Percentiles rank a stretch among this genome's conserved stretches.
These are phyloP conservation scores for Notodonta ziczac DNA, from an alignment of 2,888 invertebrate species.

Conservation along the genomic window DNA sequence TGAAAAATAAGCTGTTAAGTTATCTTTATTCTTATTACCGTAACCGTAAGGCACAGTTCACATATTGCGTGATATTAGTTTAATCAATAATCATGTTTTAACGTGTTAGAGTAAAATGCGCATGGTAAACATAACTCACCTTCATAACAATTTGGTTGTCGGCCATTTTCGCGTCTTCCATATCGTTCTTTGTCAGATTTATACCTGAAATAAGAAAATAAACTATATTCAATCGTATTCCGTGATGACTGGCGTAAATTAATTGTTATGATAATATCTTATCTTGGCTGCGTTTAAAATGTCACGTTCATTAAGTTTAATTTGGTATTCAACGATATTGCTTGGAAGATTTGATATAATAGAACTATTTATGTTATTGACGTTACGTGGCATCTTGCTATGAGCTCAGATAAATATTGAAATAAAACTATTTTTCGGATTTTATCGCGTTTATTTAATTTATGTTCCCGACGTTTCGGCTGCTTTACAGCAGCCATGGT, in stretches of 20 bases:
- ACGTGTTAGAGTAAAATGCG: slow-evolving; percentile 10
- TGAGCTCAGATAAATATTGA: too few species aligned
- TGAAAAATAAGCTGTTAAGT: not conserved
- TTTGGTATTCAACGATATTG: not conserved
- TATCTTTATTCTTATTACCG: not conserved
- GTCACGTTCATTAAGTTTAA: not conserved
- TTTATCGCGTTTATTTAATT: too few species aligned
- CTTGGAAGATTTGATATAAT: not conserved
- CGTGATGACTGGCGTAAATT: too few species aligned
- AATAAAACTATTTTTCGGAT: too few species aligned
- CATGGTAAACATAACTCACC: slow-evolving; percentile 51
- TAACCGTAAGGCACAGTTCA: not conserved
- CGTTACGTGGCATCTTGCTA: too few species aligned
- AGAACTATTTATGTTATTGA: too few species aligned
- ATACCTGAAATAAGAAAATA: slow-evolving; percentile 68
- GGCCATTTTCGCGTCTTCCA: slow-evolving; percentile 71
- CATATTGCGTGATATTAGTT: not conserved
- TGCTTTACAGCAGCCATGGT: too few species aligned
- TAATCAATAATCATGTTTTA: slow-evolving; percentile 6
- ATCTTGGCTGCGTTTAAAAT: not conserved
- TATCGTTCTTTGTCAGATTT: slow-evolving; percentile 77
- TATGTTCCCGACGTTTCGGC: too few species aligned
- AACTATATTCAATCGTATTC: not conserved
- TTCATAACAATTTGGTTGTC: slow-evolving; percentile 75
- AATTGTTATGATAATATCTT: not conserved